These are phyloP conservation scores for Bugula neritina DNA, from an alignment of 2,888 invertebrate species.

Conservation along the genomic window DNA sequence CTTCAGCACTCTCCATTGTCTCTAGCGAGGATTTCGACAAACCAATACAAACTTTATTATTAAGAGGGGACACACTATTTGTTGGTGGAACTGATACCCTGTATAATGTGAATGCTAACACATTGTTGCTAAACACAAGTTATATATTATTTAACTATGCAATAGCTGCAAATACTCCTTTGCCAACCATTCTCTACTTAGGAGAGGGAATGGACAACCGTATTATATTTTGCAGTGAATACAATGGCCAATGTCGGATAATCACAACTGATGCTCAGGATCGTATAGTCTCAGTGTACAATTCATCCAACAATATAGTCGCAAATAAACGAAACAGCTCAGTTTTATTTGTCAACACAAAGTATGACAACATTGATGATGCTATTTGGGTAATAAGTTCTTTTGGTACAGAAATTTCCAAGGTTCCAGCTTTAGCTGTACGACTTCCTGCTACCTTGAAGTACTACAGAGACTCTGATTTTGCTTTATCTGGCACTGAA, in stretches of 20 bases:
- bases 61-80: neutral
- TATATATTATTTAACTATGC: too few relatives aligned
- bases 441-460: neutral
- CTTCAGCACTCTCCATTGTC: too few relatives aligned
- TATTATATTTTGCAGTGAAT: neutral
- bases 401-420: neutral
- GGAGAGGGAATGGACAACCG: neutral
- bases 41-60: neutral
- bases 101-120: neutral
- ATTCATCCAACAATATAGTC: too few relatives aligned
- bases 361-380: neutral
- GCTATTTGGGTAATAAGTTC: neutral
- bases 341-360: neutral
- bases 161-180: too few relatives aligned
- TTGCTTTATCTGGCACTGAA: too few relatives aligned
- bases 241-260: neutral
- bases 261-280: neutral
- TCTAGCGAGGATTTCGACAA: neutral
- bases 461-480: too few relatives aligned
- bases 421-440: neutral
- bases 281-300: too few relatives aligned
- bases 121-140: neutral
- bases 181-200: too few relatives aligned
- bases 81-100: neutral
- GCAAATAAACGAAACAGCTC: neutral